Evolutionary conservation across 2,797 vertebrate genomes (phyloP), one percentile per base, ranked within the genome.

Genomic region (Rhynchotus rufescens): DNA sequence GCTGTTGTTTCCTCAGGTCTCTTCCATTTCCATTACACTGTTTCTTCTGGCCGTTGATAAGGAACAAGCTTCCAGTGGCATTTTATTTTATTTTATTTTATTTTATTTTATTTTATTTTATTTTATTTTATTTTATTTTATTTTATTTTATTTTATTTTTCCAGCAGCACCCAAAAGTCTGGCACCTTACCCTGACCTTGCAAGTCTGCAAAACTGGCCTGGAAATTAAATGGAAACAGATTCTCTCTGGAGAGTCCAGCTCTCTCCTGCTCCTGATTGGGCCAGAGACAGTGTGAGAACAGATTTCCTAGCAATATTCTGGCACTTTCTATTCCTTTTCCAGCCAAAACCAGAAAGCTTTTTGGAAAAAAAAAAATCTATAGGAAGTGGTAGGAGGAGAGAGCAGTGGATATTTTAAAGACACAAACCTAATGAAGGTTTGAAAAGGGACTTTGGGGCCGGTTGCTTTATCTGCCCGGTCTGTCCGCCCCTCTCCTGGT

Each of bases 81-180:
- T 76, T 61, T 30, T 26, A 61, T 22, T 59, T 91, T 92, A 30
- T 30, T 30, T 54, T 54, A 10, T 30, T 54, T 54, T 19, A 49
- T 30, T 54, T 30, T 30, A 30, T 19, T 30, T 54, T 49, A 49
- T 49, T 49, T 49, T 49, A 49, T 49, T 49, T 49, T 49, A 49
- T 49, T 49, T 49, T 49, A 49, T 47, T 47, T 47, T 47, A 47
- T 47, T 47, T 47, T 47, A 22, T 47, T 47, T 47, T 47, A 47
- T 47, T 47, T 47, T 47, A 47, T 47, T 52, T 52, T 16, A 47
- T 16, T 52, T 16, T 28, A 15, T 28, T 16, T n/a, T 92, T 86
- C 57, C 85, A 92, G 78, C 86, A 93, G 94, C 89, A 95, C 92
- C 96, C 95, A 92, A 91, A 93, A 94, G 87, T 92, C 93, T 96